A percentile compares a stretch with the other conserved stretches of the same genome.
phyloP scores from a whole-genome alignment of 1,140 invertebrate genomes.

The Uloborus diversus region DNA sequence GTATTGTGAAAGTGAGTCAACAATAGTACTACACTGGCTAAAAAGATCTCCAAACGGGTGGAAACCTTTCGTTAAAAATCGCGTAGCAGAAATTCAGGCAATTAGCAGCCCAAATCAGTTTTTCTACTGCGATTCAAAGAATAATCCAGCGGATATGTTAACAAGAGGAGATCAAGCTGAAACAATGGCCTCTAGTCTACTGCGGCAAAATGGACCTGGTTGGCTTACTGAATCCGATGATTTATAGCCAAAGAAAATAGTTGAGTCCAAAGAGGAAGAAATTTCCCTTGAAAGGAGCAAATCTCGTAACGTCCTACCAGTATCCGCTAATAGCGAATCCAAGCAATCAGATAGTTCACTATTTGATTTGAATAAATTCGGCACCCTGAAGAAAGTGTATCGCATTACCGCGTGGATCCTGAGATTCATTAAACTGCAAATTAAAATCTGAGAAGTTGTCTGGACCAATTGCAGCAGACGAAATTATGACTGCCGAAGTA shows the following conservation, averaged over 20 bases:
- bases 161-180: not conserved
- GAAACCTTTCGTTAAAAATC: not conserved
- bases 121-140: not conserved
- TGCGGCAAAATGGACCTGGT: too few relatives aligned
- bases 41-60: not conserved
- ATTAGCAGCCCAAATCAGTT: not conserved
- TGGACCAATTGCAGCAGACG: too few relatives aligned
- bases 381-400: too few relatives aligned
- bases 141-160: not conserved
- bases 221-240: too few relatives aligned
- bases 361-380: too few relatives aligned
- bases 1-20: not conserved
- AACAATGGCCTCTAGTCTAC: too few relatives aligned
- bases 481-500: too few relatives aligned
- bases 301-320: too few relatives aligned
- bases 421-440: not conserved
- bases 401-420: too few relatives aligned
- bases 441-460: too few relatives aligned
- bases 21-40: too few relatives aligned
- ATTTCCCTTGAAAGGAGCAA: not conserved
- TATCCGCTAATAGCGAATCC: not conserved
- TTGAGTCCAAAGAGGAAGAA: not conserved
- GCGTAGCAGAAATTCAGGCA: not conserved
- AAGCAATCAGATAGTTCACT: too few relatives aligned
- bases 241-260: not conserved